phyloP scores from a whole-genome alignment of 2,113 vertebrate genomes.

The Tupaia tana region DNA sequence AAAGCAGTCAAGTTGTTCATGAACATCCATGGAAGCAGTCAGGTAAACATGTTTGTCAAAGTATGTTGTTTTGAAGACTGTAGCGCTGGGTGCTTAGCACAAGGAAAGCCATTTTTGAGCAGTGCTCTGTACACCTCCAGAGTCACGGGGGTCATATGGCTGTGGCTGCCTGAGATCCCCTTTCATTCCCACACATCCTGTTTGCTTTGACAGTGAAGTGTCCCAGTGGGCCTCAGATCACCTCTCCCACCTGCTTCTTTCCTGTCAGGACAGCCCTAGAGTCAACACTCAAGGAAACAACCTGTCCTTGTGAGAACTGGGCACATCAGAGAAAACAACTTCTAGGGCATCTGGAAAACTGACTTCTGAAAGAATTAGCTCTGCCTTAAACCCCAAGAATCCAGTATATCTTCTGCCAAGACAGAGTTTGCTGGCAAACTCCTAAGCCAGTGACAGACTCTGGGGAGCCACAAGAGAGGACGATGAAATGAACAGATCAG shows the following conservation, averaged over 20 bases:
- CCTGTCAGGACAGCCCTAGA: background rate
- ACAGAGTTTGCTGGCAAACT: background rate
- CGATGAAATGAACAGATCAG: accelerated
- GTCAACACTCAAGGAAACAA: constrained; percentile 16
- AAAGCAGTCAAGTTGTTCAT: no score
- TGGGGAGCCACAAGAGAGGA: background rate
- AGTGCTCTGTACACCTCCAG: no score
- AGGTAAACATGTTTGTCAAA: no score
- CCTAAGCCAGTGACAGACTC: background rate
- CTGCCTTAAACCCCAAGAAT: background rate
- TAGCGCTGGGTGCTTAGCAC: no score
- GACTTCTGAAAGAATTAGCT: background rate
- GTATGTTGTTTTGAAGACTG: no score
- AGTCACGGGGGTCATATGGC: background rate
- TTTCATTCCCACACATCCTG: background rate
- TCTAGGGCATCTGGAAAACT: background rate
- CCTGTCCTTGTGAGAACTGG: background rate
- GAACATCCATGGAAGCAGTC: no score
- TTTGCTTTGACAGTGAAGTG: background rate
- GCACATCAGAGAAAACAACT: background rate
- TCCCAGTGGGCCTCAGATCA: background rate
- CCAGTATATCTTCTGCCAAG: background rate
- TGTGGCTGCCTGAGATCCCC: background rate
- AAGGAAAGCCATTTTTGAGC: no score
- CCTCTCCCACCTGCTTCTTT: background rate